Percentiles rank a stretch among this genome's conserved stretches.
These are phyloP conservation scores for Heliconius aoede DNA, from an alignment of 2,888 invertebrate species.

Conservation along the genomic window DNA sequence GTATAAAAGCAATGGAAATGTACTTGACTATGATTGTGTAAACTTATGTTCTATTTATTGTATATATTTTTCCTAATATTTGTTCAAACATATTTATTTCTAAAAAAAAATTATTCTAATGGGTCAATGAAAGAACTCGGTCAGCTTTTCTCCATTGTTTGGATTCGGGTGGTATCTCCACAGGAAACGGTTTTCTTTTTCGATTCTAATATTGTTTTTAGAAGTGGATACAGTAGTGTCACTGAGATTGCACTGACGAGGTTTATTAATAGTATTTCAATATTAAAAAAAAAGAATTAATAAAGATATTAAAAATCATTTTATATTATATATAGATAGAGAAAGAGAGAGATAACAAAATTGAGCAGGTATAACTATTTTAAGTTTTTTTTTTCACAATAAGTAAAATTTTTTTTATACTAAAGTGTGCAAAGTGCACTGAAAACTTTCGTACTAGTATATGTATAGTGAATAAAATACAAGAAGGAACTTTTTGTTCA, in stretches of 20 bases:
- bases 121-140: neutral
- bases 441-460: conserved; percentile 31
- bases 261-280: too few relatives aligned
- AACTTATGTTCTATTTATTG: conserved; percentile 9
- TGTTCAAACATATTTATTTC: neutral
- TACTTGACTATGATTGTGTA: conserved; percentile 21
- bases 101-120: conserved; percentile 11
- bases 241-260: too few relatives aligned
- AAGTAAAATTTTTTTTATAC: neutral
- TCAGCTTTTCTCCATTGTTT: conserved; percentile 12
- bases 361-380: too few relatives aligned
- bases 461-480: conserved; percentile 23
- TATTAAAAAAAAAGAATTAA: too few relatives aligned
- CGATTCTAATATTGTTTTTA: neutral
- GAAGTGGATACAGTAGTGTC: too few relatives aligned
- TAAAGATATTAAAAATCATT: too few relatives aligned
- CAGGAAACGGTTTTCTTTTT: neutral
- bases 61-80: neutral
- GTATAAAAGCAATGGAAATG: conserved; percentile 16
- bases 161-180: conserved; percentile 5
- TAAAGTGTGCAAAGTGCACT: conserved; percentile 34
- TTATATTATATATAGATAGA: too few relatives aligned
- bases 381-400: too few relatives aligned
- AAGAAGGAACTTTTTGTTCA: conserved; percentile 38
- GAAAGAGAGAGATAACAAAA: too few relatives aligned